Conservation (phyloP, 2,113 vertebrate species). For the Haemorhous mexicanus region DNA sequence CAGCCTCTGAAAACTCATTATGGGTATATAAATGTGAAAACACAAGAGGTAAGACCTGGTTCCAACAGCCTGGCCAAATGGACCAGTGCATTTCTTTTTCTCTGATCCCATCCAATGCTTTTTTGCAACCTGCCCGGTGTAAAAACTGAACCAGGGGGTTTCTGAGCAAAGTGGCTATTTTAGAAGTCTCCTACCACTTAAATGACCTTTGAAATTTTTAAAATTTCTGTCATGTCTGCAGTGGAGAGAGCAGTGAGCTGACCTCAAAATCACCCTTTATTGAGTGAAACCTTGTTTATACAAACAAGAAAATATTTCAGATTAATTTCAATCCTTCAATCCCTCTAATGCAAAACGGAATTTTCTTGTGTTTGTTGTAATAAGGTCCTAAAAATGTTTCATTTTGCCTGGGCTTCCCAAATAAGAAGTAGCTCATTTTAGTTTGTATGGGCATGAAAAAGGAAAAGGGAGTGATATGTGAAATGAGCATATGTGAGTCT, state of each 20-base stretch:
- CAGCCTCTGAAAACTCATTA: conserved; percentile 82
- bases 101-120: background rate
- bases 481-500: background rate
- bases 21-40: conserved; percentile 89
- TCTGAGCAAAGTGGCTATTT: background rate
- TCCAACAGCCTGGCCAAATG: background rate
- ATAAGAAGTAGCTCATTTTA: background rate
- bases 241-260: background rate
- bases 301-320: background rate
- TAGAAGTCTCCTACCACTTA: background rate
- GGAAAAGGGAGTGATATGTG: background rate
- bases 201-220: background rate
- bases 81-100: background rate
- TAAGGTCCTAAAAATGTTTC: background rate
- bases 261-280: background rate
- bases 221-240: conserved; percentile 13
- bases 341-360: background rate
- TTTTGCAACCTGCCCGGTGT: background rate
- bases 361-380: background rate
- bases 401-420: background rate
- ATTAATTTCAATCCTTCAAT: background rate
- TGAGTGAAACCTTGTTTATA: conserved; percentile 19
- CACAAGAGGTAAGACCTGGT: conserved; percentile 85
- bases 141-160: background rate
- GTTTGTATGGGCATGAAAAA: background rate